phyloP scores from a whole-genome alignment of 2,888 invertebrate genomes.

The Eueremaeus valkanovi region DNA sequence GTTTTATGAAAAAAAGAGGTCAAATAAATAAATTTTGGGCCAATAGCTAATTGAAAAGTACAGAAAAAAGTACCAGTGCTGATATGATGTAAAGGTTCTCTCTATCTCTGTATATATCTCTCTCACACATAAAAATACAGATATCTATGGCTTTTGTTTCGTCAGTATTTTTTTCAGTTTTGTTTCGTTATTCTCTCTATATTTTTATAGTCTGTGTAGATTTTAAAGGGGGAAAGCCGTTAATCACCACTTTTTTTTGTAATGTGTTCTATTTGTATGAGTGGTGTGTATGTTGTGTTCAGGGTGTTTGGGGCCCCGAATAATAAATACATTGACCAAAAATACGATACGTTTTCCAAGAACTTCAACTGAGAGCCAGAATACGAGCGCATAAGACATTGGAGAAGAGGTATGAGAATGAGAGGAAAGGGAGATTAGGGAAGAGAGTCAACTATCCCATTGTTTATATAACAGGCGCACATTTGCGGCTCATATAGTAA shows the following conservation, averaged over 20 bases:
- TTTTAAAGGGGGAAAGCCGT: neutral
- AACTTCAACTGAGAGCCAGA: neutral
- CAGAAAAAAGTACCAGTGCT: neutral
- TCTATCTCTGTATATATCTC: too few species aligned
- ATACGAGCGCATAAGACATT: neutral
- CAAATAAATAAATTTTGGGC: neutral
- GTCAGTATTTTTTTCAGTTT: neutral
- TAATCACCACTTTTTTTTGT: neutral
- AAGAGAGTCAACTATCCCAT: neutral
- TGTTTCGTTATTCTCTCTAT: neutral
- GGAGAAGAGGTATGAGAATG: neutral
- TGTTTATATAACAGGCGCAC: slow-evolving; percentile 5
- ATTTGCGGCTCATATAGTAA: slow-evolving; percentile 1
- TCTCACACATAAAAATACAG: too few species aligned
- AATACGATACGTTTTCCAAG: neutral
- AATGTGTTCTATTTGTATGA: too few species aligned
- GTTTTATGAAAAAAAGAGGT: neutral
- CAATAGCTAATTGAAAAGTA: neutral
- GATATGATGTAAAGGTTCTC: too few species aligned
- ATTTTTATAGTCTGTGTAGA: neutral
- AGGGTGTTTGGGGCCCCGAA: neutral
- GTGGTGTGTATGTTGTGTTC: too few species aligned
- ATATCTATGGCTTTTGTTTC: neutral
- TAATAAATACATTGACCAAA: neutral
- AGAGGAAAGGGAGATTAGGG: neutral